Base-by-base conservation (phyloP, 92 coral and sea anemone genomes). In the Diadumene lineata region DNA sequence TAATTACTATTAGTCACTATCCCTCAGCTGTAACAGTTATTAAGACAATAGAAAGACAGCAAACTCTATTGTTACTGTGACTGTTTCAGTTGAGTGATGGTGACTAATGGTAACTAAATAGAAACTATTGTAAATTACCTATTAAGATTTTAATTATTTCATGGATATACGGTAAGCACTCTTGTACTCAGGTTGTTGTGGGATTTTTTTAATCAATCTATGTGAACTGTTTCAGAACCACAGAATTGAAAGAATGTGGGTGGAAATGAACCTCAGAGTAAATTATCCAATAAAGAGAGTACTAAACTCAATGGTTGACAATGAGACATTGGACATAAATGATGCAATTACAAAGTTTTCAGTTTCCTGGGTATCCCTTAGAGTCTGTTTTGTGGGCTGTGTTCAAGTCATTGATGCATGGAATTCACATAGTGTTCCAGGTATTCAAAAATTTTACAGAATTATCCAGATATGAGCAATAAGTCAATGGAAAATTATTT, bases 221-320 rank as follows among this genome's bases (percentile, higher is more conserved):
- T 8, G 26, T 61, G 21, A n/a, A n/a, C 27, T n/a, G 43, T 31
- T 30, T 19, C 60, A 75, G 80, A 75, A 75, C 72, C 80, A 75
- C 80, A 60, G 43, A n/a, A 55, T 75, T 0, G 80, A 75, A 57
- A 50, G 68, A 58, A 62, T 75, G 72, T 62, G 80, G 80, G 72
- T 75, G 0, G 80, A 75, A 19, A 28, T 75, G 50, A 75, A 75
- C 32, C 56, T 50, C 21, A 63, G 80, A 43, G 80, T 75, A 0
- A 75, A 75, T 43, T 75, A 75, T 31, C 80, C 80, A 8, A 11
- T 75, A 30, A 75, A 75, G 43, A 7, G 34, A 18, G 80, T 30
- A 0, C 25, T 75, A 7, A 75, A 62, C 27, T 60, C 60, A 7
- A 43, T 75, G 72, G 80, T 75, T 31, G 44, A 61, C 22, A 43